phyloP scores from a whole-genome alignment of 2,797 vertebrate genomes.

The Coendou prehensilis region DNA sequence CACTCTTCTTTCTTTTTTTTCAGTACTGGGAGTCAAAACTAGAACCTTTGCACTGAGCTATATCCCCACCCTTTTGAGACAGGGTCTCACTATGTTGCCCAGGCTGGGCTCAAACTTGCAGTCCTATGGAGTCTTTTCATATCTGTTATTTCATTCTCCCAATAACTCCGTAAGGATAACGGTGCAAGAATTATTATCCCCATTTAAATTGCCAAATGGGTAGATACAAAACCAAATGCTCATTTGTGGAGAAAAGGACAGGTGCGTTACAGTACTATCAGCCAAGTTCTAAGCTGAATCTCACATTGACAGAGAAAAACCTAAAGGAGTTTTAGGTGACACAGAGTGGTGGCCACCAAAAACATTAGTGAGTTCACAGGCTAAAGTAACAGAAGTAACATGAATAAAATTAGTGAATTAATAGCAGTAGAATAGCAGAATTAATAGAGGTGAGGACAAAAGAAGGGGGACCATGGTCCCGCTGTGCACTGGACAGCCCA shows the following conservation, averaged over 20 bases:
- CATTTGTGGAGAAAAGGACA: neutral
- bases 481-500: neutral
- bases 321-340: neutral
- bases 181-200: neutral
- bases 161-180: neutral
- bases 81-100: neutral
- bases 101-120: neutral
- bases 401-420: neutral
- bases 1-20: neutral
- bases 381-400: neutral
- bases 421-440: neutral
- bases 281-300: neutral
- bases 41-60: neutral
- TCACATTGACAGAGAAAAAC: neutral
- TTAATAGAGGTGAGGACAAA: neutral
- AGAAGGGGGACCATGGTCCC: neutral
- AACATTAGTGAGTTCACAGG: neutral
- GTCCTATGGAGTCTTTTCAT: neutral
- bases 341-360: neutral
- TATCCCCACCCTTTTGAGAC: neutral
- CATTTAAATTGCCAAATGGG: neutral
- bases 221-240: neutral
- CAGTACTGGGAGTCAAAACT: neutral
- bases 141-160: neutral
- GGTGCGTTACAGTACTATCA: neutral